Percentiles rank a stretch among this genome's conserved stretches.
phyloP scores from a whole-genome alignment of 2,888 invertebrate genomes.

The Ormyrus pomaceus region DNA sequence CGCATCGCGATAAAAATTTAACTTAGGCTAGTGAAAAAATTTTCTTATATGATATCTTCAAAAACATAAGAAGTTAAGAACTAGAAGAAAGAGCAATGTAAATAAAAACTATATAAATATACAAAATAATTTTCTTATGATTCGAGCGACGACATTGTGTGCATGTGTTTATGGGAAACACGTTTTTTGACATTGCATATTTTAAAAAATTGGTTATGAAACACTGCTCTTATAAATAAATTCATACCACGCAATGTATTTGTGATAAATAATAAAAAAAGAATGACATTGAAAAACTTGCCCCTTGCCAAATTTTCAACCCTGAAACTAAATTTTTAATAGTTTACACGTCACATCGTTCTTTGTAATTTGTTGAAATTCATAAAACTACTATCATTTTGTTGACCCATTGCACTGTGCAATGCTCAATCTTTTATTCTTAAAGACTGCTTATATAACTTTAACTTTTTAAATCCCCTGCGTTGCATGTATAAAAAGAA shows the following conservation, averaged over 20 bases:
- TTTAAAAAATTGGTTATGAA: constrained; percentile 13
- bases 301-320: constrained; percentile 29
- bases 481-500: constrained; percentile 33
- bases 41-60: constrained; percentile 43
- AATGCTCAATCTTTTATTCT: constrained; percentile 42
- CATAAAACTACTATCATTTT: neutral
- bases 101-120: constrained; percentile 43
- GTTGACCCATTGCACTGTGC: constrained; percentile 1
- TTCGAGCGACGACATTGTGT: constrained; percentile 10
- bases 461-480: constrained; percentile 34
- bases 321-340: neutral
- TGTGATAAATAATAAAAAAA: constrained; percentile 39
- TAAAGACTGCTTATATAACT: constrained; percentile 45
- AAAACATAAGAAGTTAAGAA: constrained; percentile 36
- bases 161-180: constrained; percentile 20
- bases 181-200: constrained; percentile 24
- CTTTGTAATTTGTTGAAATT: neutral
- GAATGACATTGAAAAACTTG: constrained; percentile 1
- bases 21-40: constrained; percentile 45
- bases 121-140: constrained; percentile 42
- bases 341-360: neutral
- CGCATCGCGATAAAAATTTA: constrained; percentile 22
- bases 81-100: constrained; percentile 42
- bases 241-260: constrained; percentile 27
- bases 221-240: constrained; percentile 29